Conservation (phyloP, 2,113 vertebrate species). For the Brevimyrus niger region DNA sequence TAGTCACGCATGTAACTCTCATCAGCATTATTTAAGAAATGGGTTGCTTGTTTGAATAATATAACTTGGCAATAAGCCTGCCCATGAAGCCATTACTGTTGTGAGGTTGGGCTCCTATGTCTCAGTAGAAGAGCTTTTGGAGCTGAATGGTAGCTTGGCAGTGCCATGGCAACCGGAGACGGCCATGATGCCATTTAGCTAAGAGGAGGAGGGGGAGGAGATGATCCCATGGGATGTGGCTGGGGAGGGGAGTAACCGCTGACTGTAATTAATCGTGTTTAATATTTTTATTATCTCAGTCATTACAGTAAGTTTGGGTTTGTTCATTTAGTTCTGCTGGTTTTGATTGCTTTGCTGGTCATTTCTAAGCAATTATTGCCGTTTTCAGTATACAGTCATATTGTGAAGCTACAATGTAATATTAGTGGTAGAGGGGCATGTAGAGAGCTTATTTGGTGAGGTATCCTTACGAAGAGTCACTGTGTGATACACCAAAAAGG, state of each 20-base stretch:
- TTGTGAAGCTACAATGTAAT: background rate
- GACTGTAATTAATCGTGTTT: background rate
- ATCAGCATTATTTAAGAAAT: constrained; percentile 9
- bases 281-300: background rate
- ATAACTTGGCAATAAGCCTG: background rate
- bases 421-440: background rate
- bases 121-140: constrained; percentile 4
- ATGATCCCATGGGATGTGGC: constrained; percentile 20
- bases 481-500: background rate
- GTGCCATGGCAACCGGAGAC: constrained; percentile 47
- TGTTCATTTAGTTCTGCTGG: background rate
- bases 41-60: constrained; percentile 25
- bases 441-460: background rate
- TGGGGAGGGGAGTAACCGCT: background rate
- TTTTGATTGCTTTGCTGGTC: background rate
- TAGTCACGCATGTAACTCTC: background rate
- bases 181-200: constrained; percentile 23
- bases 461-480: background rate
- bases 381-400: background rate
- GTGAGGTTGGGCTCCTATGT: constrained; percentile 18
- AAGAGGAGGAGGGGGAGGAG: constrained; percentile 24
- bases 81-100: background rate
- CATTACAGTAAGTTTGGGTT: background rate
- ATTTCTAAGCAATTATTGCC: background rate
- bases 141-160: constrained; percentile 24